Evolutionary conservation across 30 jellyfish, hydroid and myxozoan genomes (phyloP).

Genomic region (Chrysaora quinquecirrha): DNA sequence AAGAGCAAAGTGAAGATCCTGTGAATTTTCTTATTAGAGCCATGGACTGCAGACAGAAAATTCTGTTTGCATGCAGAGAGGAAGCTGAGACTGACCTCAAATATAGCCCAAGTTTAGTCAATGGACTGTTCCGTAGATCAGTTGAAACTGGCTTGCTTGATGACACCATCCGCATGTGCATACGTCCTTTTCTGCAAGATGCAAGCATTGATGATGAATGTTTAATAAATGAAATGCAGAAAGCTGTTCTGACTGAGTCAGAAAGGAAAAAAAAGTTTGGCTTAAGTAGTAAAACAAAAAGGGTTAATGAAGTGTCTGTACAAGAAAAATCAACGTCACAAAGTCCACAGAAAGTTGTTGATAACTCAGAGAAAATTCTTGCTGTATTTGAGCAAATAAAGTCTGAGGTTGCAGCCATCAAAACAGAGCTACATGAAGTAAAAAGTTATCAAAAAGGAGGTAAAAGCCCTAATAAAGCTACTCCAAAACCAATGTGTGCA

Average conservation of each 20-base stretch:
- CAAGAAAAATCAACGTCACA: conserved; percentile 15
- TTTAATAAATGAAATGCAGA: conserved; percentile 17
- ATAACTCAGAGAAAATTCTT: conserved; percentile 22
- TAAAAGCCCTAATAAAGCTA: background rate
- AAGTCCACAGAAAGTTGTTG: background rate
- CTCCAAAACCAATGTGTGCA: background rate
- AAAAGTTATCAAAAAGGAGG: conserved; percentile 8
- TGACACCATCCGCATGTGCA: conserved; percentile 36
- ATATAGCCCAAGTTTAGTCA: conserved; percentile 33
- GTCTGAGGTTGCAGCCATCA: conserved; percentile 31
- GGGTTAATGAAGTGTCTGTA: conserved; percentile 28
- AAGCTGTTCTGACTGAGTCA: conserved; percentile 43
- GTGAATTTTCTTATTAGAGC: conserved; percentile 19
- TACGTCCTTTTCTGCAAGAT: conserved; percentile 46
- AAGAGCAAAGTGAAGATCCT: conserved; percentile 2
- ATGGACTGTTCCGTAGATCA: conserved; percentile 39
- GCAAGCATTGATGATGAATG: conserved; percentile 32
- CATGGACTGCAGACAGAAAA: conserved; percentile 43
- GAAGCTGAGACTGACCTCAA: conserved; percentile 42
- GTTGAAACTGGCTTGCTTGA: conserved; percentile 48
- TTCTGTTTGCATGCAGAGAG: conserved; percentile 43
- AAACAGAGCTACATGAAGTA: conserved; percentile 19
- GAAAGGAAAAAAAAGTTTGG: conserved; percentile 59
- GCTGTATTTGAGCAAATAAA: conserved; percentile 30
- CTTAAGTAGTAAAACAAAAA: background rate